Evolutionary conservation across 2,888 invertebrate species (phyloP).

Genomic region (Acrobasis suavella): DNA sequence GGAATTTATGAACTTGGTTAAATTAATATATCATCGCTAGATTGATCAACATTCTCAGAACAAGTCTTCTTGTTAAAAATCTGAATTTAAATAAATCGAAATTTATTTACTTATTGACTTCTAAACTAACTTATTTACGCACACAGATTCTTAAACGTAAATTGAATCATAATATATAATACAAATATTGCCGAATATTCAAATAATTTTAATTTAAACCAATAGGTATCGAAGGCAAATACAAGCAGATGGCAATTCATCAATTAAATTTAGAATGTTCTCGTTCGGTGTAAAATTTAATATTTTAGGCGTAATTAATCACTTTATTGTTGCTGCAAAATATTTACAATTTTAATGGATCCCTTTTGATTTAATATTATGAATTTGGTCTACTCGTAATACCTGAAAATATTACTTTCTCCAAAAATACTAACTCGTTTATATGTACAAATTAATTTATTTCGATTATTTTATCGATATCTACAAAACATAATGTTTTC

Average conservation of each 20-base stretch:
- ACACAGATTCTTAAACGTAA: not conserved
- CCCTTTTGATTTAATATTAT: not conserved
- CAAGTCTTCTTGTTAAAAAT: too few species aligned
- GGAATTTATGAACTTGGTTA: too few species aligned
- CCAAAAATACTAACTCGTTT: not conserved
- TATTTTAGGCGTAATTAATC: constrained; percentile 4
- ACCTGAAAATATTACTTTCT: not conserved
- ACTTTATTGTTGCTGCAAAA: not conserved
- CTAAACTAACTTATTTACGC: too few species aligned
- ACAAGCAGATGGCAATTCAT: constrained; percentile 7
- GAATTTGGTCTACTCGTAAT: not conserved
- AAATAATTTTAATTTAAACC: not conserved
- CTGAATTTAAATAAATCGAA: too few species aligned
- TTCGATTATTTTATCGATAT: not conserved
- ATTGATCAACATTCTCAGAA: too few species aligned
- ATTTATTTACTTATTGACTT: too few species aligned
- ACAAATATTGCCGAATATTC: not conserved
- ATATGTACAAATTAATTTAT: not conserved
- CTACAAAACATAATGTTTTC: too few species aligned
- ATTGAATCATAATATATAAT: not conserved
- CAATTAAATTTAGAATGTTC: constrained; percentile 11
- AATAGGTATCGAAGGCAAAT: constrained; percentile 4
- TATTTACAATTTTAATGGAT: not conserved
- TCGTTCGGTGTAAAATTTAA: not conserved
- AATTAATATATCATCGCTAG: too few species aligned